Percentiles rank a stretch among this genome's conserved stretches.
Conservation (phyloP, 2,888 invertebrate genomes). For the Aporophyla lueneburgensis region DNA sequence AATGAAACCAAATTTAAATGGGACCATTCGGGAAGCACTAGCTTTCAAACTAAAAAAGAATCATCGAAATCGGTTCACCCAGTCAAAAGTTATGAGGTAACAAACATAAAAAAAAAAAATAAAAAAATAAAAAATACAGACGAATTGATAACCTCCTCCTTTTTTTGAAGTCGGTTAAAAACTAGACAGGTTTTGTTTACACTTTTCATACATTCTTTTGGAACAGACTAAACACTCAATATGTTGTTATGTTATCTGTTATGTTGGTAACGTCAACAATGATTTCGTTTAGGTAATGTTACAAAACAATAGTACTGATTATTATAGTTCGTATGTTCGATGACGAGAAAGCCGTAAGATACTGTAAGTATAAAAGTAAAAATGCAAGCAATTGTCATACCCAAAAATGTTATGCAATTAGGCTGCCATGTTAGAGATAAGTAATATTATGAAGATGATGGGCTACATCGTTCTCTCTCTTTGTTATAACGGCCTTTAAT, state of each 20-base stretch:
- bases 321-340: not conserved
- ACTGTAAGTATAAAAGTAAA: not conserved
- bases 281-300: not conserved
- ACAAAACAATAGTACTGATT: not conserved
- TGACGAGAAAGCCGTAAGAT: not conserved
- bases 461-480: not conserved
- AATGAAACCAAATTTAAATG: no score
- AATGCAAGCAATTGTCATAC: not conserved
- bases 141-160: no score
- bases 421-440: not conserved
- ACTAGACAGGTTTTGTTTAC: not conserved
- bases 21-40: no score
- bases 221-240: not conserved
- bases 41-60: no score
- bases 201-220: not conserved
- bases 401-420: not conserved
- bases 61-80: no score
- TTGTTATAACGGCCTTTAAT: no score
- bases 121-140: no score
- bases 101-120: no score
- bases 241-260: constrained; percentile 2
- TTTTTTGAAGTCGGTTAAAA: no score
- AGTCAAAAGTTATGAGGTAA: no score
- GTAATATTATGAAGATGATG: not conserved
- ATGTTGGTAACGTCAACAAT: not conserved